These are phyloP conservation scores for crab-eating macaque (Macaca fascicularis) DNA, from an alignment of 2,113 vertebrate genomes.

Conservation along the genomic window T2T-MFA8v1.1 NC_088375.1:233142001-233142500, in stretches of 20 bases:
- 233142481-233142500: too few species aligned
- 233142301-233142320: background rate
- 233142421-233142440: too few species aligned
- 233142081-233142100: background rate
- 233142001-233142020: background rate
- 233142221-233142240: background rate
- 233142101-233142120: background rate
- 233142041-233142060: background rate
- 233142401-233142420: background rate
- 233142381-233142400: background rate
- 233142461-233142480: rapidly evolving
- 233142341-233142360: rapidly evolving
- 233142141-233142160: background rate
- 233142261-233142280: background rate
- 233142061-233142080: background rate
- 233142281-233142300: background rate
- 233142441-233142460: rapidly evolving
- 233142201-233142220: background rate
- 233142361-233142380: background rate
- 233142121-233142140: background rate
- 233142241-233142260: background rate
- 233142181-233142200: background rate
- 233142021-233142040: background rate
- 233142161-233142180: background rate
- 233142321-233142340: background rate